These are phyloP conservation scores for Muscicapa comitata DNA, from an alignment of 2,797 vertebrate species.

Conservation along the genomic window DNA sequence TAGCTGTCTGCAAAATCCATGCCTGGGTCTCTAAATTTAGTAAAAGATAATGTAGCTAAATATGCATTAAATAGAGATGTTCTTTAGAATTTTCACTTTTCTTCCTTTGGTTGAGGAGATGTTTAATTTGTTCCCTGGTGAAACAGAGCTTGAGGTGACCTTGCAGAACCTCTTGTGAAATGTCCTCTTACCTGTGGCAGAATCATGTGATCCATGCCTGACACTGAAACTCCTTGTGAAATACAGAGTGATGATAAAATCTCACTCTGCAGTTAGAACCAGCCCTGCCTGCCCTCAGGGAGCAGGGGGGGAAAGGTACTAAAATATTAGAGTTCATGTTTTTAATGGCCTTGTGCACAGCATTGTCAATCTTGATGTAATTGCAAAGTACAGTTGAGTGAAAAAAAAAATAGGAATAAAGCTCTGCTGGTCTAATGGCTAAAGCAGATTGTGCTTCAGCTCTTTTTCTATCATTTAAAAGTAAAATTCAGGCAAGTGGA, in stretches of 20 bases:
- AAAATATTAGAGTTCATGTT: background rate
- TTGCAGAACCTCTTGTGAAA: background rate
- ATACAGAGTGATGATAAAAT: background rate
- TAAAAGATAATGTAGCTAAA: background rate
- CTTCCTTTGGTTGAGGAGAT: background rate
- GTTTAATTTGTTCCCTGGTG: background rate
- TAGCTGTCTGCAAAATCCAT: background rate
- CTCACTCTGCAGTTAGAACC: background rate
- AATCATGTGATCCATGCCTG: background rate
- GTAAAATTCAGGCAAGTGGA: background rate
- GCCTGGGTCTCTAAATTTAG: background rate
- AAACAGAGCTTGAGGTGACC: background rate
- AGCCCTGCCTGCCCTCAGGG: background rate
- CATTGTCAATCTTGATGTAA: background rate
- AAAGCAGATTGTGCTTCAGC: background rate
- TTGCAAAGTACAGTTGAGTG: background rate
- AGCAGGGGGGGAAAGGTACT: background rate
- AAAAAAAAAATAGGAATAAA: background rate
- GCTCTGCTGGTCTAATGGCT: background rate
- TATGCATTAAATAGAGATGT: background rate
- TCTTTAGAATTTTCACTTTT: background rate
- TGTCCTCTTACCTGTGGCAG: background rate
- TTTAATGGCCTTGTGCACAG: background rate
- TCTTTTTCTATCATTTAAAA: background rate
- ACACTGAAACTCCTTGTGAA: background rate